Percentiles rank a stretch among this genome's conserved stretches.
These are phyloP conservation scores for Dasysyrphus albostriatus DNA, from an alignment of 2,888 invertebrate species.

Conservation along the genomic window DNA sequence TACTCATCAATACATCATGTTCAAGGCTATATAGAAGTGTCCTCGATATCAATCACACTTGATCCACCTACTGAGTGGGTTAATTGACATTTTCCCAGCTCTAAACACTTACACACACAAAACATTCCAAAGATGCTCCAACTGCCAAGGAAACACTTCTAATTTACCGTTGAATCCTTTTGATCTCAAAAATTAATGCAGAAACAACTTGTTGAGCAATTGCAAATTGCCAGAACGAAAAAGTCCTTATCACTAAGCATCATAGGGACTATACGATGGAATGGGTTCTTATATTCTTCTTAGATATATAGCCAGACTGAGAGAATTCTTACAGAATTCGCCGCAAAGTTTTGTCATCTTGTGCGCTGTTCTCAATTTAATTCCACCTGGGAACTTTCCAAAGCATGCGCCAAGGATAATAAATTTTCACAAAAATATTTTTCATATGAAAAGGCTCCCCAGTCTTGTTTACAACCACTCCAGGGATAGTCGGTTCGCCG, in stretches of 20 bases:
- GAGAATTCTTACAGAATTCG: conserved; percentile 41
- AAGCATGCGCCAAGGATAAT: conserved; percentile 50
- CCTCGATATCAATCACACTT: conserved; percentile 42
- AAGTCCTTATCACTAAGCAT: conserved; percentile 32
- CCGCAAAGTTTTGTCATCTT: conserved; percentile 28
- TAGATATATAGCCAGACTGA: background rate
- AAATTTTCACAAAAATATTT: conserved; percentile 1
- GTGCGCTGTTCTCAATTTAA: background rate
- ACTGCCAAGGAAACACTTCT: conserved; percentile 31
- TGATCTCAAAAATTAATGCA: conserved; percentile 67
- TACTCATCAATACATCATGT: conserved; percentile 21
- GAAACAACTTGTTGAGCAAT: conserved; percentile 73
- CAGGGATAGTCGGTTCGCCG: conserved; percentile 58
- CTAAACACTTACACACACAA: background rate
- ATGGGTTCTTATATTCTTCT: background rate
- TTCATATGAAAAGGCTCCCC: conserved; percentile 38
- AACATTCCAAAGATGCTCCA: conserved; percentile 38
- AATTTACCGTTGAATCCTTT: conserved; percentile 60
- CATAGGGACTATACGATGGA: background rate
- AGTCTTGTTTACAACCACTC: conserved; percentile 66
- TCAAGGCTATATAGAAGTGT: conserved; percentile 8
- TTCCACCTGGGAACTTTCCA: conserved; percentile 44
- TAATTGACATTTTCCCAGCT: conserved; percentile 49
- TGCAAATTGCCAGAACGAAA: conserved; percentile 45
- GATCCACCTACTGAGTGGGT: conserved; percentile 24